These are phyloP conservation scores for Campoletis sonorensis DNA, from an alignment of 1,140 invertebrate genomes.

Conservation along the genomic window DNA sequence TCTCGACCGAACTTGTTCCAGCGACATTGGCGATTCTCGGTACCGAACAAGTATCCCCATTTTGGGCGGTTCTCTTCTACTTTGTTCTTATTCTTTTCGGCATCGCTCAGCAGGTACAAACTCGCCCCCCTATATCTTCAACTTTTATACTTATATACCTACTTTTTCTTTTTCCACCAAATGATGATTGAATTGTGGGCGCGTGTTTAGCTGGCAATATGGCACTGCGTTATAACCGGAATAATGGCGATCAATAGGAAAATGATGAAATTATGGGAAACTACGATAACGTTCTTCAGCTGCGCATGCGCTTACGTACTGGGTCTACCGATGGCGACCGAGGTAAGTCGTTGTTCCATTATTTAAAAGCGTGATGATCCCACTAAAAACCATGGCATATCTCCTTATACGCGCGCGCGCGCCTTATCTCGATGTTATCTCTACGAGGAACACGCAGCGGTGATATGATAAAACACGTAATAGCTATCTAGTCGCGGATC, in stretches of 20 bases:
- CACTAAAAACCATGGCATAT: no score
- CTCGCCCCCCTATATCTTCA: no score
- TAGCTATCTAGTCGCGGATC: no score
- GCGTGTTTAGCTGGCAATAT: slow-evolving; percentile 83
- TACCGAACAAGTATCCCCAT: slow-evolving; percentile 84
- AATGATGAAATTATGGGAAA: slow-evolving; percentile 86
- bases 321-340: slow-evolving; percentile 92
- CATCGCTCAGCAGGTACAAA: slow-evolving; percentile 89
- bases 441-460: no score
- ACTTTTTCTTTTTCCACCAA: no score
- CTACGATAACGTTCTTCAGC: slow-evolving; percentile 90
- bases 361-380: no score
- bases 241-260: slow-evolving; percentile 87
- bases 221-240: slow-evolving; percentile 89
- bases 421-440: no score
- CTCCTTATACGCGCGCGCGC: no score
- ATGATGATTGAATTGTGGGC: no score
- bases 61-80: slow-evolving; percentile 93
- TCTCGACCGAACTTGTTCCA: slow-evolving; percentile 91
- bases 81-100: slow-evolving; percentile 91
- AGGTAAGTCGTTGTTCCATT: no score
- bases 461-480: no score
- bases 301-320: slow-evolving; percentile 89
- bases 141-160: no score
- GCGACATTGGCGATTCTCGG: slow-evolving; percentile 86